Percentiles rank a stretch among this genome's conserved stretches.
phyloP scores from a whole-genome alignment of 1,140 invertebrate genomes.

The Drosophila auraria region DNA sequence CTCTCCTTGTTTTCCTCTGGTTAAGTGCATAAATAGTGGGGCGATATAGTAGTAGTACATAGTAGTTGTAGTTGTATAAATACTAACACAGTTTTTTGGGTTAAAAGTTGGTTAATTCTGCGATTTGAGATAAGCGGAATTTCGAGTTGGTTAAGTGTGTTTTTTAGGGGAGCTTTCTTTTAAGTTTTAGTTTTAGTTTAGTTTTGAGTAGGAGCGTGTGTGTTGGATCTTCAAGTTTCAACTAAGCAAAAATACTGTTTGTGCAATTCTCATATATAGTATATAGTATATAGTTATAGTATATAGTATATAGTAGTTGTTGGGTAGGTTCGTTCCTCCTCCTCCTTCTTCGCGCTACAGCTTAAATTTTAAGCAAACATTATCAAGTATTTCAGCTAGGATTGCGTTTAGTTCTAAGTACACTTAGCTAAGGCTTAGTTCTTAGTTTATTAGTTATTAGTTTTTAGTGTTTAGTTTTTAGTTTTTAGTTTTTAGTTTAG shows the following conservation, averaged over 20 bases:
- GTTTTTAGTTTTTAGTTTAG: conserved; percentile 42
- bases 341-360: conserved; percentile 30
- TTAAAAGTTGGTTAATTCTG: conserved; percentile 37
- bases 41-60: conserved; percentile 11
- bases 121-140: conserved; percentile 56
- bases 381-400: conserved; percentile 67
- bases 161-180: conserved; percentile 1
- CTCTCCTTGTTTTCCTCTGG: conserved; percentile 33
- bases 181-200: not conserved
- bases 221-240: conserved; percentile 41
- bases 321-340: conserved; percentile 35
- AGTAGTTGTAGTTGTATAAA: conserved; percentile 53
- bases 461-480: conserved; percentile 7
- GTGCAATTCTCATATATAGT: conserved; percentile 75
- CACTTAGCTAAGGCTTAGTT: conserved; percentile 47
- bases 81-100: conserved; percentile 73
- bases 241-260: conserved; percentile 83
- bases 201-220: conserved; percentile 12
- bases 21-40: conserved; percentile 51
- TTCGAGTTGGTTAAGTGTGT: conserved; percentile 42
- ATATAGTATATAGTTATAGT: conserved; percentile 29
- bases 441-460: not conserved
- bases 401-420: conserved; percentile 41
- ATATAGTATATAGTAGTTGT: conserved; percentile 34
- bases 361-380: conserved; percentile 75